Conservation (phyloP, 2,797 vertebrate species). For the Danionella dracula region DNA sequence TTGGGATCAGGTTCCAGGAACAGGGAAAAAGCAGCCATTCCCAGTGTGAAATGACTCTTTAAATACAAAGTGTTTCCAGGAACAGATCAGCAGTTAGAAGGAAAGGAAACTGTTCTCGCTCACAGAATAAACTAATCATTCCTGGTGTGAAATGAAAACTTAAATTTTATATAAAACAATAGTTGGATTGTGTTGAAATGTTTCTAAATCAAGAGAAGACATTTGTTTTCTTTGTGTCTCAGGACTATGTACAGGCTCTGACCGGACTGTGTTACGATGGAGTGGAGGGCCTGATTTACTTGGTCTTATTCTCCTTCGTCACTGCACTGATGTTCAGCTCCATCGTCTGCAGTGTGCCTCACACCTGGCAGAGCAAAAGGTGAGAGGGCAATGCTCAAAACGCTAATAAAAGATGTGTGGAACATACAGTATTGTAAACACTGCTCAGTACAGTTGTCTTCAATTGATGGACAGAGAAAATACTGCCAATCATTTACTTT, state of each 20-base stretch:
- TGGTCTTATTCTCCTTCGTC: slow-evolving; percentile 94
- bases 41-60: too few relatives aligned
- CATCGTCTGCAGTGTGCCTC: slow-evolving; percentile 91
- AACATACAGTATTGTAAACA: not conserved
- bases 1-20: too few relatives aligned
- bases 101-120: too few relatives aligned
- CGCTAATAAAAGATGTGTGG: not conserved
- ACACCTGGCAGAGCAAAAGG: slow-evolving; percentile 95
- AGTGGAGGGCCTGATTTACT: slow-evolving; percentile 95
- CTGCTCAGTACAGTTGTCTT: not conserved
- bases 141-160: too few relatives aligned
- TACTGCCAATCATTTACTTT: slow-evolving; percentile 12
- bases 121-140: too few relatives aligned
- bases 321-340: slow-evolving; percentile 99
- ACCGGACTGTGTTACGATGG: slow-evolving; percentile 94
- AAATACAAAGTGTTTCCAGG: too few relatives aligned
- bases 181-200: too few relatives aligned
- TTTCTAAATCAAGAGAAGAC: not conserved
- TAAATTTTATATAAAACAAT: too few relatives aligned
- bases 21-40: too few relatives aligned
- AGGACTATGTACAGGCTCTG: slow-evolving; percentile 94
- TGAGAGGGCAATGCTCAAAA: slow-evolving; percentile 52
- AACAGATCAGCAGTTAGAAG: too few relatives aligned
- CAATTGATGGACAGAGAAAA: slow-evolving; percentile 1
- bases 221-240: not conserved